phyloP scores from a whole-genome alignment of 2,888 invertebrate species.

The Gortyna flavago region DNA sequence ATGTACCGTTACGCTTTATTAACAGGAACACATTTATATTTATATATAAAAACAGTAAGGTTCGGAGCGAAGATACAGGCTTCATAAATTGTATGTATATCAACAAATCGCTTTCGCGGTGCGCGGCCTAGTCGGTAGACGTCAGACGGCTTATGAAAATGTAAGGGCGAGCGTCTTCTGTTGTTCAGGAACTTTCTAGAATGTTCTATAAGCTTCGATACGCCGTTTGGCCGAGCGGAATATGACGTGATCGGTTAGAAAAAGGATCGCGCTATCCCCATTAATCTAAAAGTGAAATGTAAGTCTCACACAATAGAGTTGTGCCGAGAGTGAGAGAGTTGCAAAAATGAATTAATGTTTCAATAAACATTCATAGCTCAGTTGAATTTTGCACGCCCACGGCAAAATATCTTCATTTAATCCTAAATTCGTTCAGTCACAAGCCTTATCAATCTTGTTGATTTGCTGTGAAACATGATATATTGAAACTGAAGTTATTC shows the following conservation, averaged over 20 bases:
- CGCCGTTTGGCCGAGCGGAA: background rate
- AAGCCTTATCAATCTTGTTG: conserved; percentile 63
- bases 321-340: too few relatives aligned
- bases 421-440: conserved; percentile 38
- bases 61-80: too few relatives aligned
- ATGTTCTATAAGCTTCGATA: too few relatives aligned
- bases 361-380: background rate
- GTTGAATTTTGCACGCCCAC: conserved; percentile 12
- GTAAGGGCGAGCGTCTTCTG: background rate
- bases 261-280: too few relatives aligned
- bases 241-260: background rate
- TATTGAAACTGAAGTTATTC: conserved; percentile 47
- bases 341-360: background rate
- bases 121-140: background rate
- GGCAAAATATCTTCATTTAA: conserved; percentile 39
- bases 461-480: conserved; percentile 62
- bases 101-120: background rate
- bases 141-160: background rate
- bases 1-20: background rate
- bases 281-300: background rate
- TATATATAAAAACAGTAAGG: background rate
- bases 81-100: background rate
- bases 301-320: background rate
- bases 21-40: background rate
- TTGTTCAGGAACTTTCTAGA: background rate